These are phyloP conservation scores for Caenorhabditis auriculariae DNA, from an alignment of 2,888 invertebrate genomes.

Conservation along the genomic window DNA sequence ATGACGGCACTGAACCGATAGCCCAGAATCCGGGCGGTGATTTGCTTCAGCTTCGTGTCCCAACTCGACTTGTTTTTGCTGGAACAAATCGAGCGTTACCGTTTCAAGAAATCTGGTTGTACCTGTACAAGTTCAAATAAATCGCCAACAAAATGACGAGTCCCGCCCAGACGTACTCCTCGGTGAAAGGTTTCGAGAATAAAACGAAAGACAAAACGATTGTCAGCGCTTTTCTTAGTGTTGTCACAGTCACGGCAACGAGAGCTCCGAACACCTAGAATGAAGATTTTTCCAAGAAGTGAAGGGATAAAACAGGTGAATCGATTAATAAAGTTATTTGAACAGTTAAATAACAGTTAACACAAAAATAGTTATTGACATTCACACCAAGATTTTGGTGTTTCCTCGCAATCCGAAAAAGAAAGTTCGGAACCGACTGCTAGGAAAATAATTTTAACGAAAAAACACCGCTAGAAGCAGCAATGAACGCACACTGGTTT, in stretches of 20 bases:
- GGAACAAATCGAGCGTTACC: slow-evolving; percentile 2
- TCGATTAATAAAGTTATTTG: no score
- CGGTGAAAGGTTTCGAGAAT: slow-evolving; percentile 88
- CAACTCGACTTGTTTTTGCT: slow-evolving; percentile 45
- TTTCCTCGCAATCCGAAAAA: no score
- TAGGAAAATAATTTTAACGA: no score
- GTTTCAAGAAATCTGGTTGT: neutral
- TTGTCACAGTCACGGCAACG: slow-evolving; percentile 78
- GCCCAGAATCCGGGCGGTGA: slow-evolving; percentile 15
- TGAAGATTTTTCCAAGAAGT: no score
- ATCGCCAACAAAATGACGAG: slow-evolving; percentile 84
- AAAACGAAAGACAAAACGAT: slow-evolving; percentile 88
- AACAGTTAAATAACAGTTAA: no score
- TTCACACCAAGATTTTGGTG: no score
- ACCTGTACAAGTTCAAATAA: slow-evolving; percentile 85
- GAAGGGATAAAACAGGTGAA: no score
- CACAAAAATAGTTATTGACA: no score
- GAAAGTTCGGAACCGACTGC: no score
- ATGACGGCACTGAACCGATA: slow-evolving; percentile 6
- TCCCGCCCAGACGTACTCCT: slow-evolving; percentile 91
- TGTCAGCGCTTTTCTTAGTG: slow-evolving; percentile 74
- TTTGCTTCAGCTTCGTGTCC: slow-evolving; percentile 15
- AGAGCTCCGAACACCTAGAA: slow-evolving; percentile 78
- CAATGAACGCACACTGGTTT: no score
- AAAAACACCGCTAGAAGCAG: no score